Evolutionary conservation across 1,140 invertebrate species (phyloP).

Genomic region (Aphidius ervi): DNA sequence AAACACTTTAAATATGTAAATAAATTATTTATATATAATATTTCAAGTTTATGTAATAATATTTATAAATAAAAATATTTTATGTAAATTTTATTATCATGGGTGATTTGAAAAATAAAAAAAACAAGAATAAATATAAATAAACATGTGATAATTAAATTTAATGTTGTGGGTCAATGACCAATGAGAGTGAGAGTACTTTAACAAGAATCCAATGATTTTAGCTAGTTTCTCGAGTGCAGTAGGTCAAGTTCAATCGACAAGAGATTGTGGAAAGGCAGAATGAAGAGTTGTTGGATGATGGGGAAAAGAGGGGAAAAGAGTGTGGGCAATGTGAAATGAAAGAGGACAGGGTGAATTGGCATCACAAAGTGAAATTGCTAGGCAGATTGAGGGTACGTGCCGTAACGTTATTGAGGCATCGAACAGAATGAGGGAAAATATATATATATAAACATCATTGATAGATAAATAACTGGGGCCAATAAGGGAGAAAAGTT

Average conservation of each 20-base stretch:
- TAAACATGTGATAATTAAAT: background rate
- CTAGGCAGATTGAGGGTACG: constrained; percentile 25
- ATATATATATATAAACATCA: constrained; percentile 22
- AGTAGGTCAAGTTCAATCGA: constrained; percentile 46
- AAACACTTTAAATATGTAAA: no score
- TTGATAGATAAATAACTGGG: no score
- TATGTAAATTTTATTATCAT: no score
- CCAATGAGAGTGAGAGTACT: constrained; percentile 34
- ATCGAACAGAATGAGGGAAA: constrained; percentile 23
- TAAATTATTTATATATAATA: no score
- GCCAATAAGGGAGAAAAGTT: constrained; percentile 22
- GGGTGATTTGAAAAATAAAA: no score
- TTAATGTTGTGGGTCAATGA: constrained; percentile 25
- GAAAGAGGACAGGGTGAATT: constrained; percentile 13
- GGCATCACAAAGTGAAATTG: constrained; percentile 21
- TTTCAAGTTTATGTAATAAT: no score
- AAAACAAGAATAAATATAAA: background rate
- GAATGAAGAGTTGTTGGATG: background rate
- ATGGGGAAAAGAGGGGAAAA: constrained; percentile 17
- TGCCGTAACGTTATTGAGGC: constrained; percentile 20
- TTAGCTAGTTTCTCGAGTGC: constrained; percentile 25
- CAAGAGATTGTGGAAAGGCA: background rate
- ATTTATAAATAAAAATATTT: no score
- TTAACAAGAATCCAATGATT: constrained; percentile 39
- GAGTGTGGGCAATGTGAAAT: constrained; percentile 18